phyloP scores from a whole-genome alignment of 1,140 invertebrate genomes.

The Pygmarrhopalites habei region DNA sequence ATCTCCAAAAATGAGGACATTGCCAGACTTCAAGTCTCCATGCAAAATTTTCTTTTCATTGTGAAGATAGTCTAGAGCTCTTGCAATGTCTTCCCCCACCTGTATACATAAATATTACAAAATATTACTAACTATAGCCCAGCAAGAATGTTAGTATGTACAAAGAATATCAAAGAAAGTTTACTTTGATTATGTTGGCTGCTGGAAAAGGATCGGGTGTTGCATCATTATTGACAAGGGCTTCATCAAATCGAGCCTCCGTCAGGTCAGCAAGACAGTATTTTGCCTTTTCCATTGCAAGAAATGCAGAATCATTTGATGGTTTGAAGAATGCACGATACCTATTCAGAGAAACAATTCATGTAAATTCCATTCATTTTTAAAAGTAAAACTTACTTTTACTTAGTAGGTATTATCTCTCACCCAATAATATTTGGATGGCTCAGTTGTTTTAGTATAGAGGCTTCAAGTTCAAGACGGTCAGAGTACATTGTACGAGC shows the following conservation, averaged over 20 bases:
- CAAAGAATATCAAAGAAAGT: too few relatives aligned
- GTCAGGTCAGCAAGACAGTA: conserved; percentile 58
- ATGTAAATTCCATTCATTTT: too few relatives aligned
- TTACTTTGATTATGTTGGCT: conserved; percentile 52
- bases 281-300: conserved; percentile 54
- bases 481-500: conserved; percentile 39
- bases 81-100: conserved; percentile 56
- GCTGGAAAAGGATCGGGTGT: conserved; percentile 50
- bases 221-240: conserved; percentile 1
- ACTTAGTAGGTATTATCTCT: too few relatives aligned
- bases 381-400: too few relatives aligned
- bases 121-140: too few relatives aligned
- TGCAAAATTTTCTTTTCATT: conserved; percentile 63
- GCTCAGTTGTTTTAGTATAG: conserved; percentile 58
- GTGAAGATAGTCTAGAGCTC: conserved; percentile 71
- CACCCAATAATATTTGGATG: conserved; percentile 79
- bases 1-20: conserved; percentile 60
- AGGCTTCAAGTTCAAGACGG: conserved; percentile 62
- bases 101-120: too few relatives aligned
- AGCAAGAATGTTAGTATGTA: too few relatives aligned
- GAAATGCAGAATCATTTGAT: conserved; percentile 43
- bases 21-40: conserved; percentile 77
- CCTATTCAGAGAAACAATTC: too few relatives aligned
- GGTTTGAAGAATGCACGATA: conserved; percentile 63
- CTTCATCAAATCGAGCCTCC: conserved; percentile 56